Percentiles rank a stretch among this genome's conserved stretches.
Evolutionary conservation across 2,888 invertebrate species (phyloP).

Genomic region (Drosophila seclusa): DNA sequence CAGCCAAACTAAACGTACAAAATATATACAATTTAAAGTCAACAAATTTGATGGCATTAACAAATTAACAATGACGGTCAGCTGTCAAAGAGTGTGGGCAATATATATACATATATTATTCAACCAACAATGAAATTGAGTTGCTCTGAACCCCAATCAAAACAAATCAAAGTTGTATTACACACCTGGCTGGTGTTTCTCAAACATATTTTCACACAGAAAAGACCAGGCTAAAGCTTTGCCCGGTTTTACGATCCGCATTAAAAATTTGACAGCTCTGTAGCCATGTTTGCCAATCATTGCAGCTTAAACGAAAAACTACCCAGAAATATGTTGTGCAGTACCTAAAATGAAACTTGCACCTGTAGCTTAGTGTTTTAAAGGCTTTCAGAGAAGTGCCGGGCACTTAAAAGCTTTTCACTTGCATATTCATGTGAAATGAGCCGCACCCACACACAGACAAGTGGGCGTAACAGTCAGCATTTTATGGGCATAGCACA

Average conservation of each 20-base stretch:
- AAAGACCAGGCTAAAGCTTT: background rate
- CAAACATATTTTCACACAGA: background rate
- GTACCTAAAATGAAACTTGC: conserved; percentile 1
- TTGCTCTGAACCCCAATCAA: background rate
- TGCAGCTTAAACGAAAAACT: background rate
- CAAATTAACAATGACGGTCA: conserved; percentile 3
- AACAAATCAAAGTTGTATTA: background rate
- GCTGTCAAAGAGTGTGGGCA: background rate
- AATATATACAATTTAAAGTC: conserved; percentile 4
- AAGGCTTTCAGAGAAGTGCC: conserved; percentile 45
- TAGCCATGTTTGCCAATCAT: conserved; percentile 1
- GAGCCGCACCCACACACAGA: conserved; percentile 12
- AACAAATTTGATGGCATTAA: background rate
- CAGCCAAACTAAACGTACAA: background rate
- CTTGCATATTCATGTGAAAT: conserved; percentile 40
- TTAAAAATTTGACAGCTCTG: conserved; percentile 3
- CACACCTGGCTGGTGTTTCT: background rate
- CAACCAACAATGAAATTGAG: background rate
- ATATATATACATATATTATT: background rate
- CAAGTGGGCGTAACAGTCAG: conserved; percentile 15
- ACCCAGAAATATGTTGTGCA: background rate
- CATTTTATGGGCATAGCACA: conserved; percentile 11
- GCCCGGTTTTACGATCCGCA: background rate
- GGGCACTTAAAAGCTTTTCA: conserved; percentile 57
- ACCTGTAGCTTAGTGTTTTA: conserved; percentile 42